Conservation (phyloP, 2,797 vertebrate genomes). For the Petrocephalus sullivani region DNA sequence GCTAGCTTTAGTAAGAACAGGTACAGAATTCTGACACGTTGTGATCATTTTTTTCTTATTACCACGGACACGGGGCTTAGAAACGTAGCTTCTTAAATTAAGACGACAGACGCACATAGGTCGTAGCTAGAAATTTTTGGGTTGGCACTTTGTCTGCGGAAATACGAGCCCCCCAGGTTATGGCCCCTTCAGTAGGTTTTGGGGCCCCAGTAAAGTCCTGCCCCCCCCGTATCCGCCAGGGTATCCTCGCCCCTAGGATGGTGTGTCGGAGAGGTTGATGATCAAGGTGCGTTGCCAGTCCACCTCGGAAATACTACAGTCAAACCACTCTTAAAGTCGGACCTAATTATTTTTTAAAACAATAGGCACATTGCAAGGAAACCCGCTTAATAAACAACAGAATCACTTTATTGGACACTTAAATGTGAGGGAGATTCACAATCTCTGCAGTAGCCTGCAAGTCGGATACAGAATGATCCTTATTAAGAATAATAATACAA, state of each 20-base stretch:
- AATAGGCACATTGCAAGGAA: background rate
- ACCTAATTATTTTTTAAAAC: background rate
- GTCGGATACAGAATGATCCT: background rate
- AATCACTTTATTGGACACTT: background rate
- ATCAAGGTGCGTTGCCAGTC: background rate
- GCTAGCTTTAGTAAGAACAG: background rate
- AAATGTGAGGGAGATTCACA: background rate
- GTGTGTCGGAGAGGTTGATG: background rate
- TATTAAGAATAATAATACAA: background rate
- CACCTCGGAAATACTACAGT: background rate
- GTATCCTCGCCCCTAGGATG: background rate
- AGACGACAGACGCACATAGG: background rate
- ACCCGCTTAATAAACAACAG: background rate
- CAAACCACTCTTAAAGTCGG: background rate
- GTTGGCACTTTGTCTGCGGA: background rate
- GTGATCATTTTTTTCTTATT: background rate
- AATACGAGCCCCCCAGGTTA: background rate
- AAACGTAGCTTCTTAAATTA: no score
- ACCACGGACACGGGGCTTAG: background rate
- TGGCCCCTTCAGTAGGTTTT: background rate
- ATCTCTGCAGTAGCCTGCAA: background rate
- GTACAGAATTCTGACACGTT: background rate
- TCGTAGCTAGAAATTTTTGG: background rate
- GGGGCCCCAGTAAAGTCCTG: background rate
- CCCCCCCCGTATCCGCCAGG: background rate